Conservation (phyloP, 2,113 vertebrate species). For the Sebastes schlegelii region DNA sequence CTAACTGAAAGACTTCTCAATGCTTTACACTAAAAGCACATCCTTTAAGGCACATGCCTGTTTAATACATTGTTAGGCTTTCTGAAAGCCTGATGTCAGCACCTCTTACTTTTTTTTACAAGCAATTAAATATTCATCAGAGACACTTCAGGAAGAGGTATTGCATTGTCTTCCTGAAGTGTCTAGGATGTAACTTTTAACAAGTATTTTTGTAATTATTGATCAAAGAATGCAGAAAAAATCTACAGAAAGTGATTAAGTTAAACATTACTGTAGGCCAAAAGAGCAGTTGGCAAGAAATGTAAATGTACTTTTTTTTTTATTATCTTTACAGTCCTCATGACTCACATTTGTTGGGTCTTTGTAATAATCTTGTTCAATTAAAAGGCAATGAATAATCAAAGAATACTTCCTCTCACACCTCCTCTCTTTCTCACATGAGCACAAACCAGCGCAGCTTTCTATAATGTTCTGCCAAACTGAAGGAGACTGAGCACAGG, state of each 20-base stretch:
- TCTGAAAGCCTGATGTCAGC: neutral
- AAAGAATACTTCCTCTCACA: conserved; percentile 9
- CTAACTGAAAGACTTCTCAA: neutral
- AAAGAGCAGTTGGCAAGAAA: conserved; percentile 3
- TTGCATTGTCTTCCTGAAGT: neutral
- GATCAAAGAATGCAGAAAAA: neutral
- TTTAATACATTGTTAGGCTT: neutral
- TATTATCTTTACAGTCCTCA: neutral
- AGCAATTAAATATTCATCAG: neutral
- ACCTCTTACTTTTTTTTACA: neutral
- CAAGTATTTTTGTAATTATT: neutral
- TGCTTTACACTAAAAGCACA: neutral
- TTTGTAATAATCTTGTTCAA: conserved; percentile 21
- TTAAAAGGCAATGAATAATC: conserved; percentile 29
- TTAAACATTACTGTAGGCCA: neutral
- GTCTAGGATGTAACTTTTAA: neutral
- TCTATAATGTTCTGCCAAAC: conserved; percentile 37
- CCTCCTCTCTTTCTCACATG: conserved; percentile 33
- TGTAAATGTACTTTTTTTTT: neutral
- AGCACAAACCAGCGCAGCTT: conserved; percentile 11
- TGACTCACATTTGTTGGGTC: conserved; percentile 17
- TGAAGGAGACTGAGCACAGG: conserved; percentile 9
- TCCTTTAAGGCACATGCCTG: neutral
- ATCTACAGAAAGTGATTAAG: neutral
- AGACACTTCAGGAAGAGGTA: neutral